Evolutionary conservation across 2,113 vertebrate species (phyloP).

Genomic region (Tachuris rubrigastra): DNA sequence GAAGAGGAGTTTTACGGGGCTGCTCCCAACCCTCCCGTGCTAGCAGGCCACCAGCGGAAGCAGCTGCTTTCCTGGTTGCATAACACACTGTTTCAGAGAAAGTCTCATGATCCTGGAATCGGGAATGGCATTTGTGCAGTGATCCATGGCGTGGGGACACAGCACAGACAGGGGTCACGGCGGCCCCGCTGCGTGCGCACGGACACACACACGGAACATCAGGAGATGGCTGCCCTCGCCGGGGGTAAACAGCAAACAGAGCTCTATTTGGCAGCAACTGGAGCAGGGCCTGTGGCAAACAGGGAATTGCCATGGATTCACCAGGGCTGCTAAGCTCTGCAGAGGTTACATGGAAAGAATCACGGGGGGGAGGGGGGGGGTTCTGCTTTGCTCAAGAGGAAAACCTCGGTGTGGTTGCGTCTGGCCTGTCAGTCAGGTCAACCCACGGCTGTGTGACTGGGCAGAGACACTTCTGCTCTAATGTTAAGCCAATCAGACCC

Average conservation of each 20-base stretch:
- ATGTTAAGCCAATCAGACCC: not conserved
- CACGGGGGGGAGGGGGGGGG: not conserved
- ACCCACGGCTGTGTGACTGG: not conserved
- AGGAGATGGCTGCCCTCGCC: not conserved
- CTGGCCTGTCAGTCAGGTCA: not conserved
- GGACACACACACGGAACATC: not conserved
- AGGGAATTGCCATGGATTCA: not conserved
- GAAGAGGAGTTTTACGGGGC: not conserved
- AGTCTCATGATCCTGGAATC: not conserved
- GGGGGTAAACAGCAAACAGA: not conserved
- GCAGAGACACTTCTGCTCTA: not conserved
- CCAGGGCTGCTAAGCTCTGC: not conserved
- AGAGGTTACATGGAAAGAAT: not conserved
- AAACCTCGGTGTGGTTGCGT: not conserved
- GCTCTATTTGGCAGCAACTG: slow-evolving; percentile 21
- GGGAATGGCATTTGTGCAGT: not conserved
- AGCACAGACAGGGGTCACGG: not conserved
- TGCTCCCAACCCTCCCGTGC: not conserved
- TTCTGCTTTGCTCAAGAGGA: not conserved
- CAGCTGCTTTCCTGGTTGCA: not conserved
- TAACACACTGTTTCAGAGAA: not conserved
- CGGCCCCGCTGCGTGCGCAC: not conserved
- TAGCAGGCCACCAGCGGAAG: not conserved
- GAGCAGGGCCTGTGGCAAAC: not conserved
- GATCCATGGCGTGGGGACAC: not conserved